phyloP scores from a whole-genome alignment of 2,888 invertebrate species.

The Drosophila histrio region DNA sequence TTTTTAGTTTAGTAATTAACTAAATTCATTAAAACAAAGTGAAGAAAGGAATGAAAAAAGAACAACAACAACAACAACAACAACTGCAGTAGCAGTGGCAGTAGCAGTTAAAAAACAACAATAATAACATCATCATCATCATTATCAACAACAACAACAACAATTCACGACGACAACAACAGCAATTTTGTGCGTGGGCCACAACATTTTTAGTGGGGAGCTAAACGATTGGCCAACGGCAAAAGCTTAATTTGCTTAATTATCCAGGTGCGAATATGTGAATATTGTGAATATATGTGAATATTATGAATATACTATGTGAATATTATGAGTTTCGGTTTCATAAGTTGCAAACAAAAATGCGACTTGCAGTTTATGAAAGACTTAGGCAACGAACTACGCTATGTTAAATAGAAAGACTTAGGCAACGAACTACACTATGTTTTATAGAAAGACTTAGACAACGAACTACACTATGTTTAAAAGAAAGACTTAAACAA shows the following conservation, averaged over 20 bases:
- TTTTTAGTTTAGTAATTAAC: conserved; percentile 43
- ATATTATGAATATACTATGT: conserved; percentile 24
- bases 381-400: conserved; percentile 12
- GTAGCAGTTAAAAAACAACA: neutral
- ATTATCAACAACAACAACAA: conserved; percentile 10
- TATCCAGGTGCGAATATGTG: conserved; percentile 67
- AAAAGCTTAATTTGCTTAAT: conserved; percentile 60
- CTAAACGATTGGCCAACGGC: conserved; percentile 55
- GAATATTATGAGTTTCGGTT: conserved; percentile 18
- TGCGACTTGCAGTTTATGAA: conserved; percentile 2
- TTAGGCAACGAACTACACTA: conserved; percentile 10
- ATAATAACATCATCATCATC: conserved; percentile 4
- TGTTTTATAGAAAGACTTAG: neutral
- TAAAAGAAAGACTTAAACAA: conserved; percentile 12
- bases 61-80: conserved; percentile 11
- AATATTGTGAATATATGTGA: conserved; percentile 28
- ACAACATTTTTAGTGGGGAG: conserved; percentile 12
- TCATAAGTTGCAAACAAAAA: conserved; percentile 16
- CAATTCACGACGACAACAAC: conserved; percentile 8
- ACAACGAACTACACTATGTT: neutral
- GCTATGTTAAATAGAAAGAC: neutral
- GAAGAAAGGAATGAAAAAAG: conserved; percentile 6
- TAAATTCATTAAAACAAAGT: conserved; percentile 26
- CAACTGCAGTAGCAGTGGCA: conserved; percentile 3
- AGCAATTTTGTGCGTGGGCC: conserved; percentile 48